A percentile compares a stretch with the other conserved stretches of the same genome.
These are phyloP conservation scores for Diorhabda carinulata DNA, from an alignment of 1,140 invertebrate genomes.

Conservation along the genomic window DNA sequence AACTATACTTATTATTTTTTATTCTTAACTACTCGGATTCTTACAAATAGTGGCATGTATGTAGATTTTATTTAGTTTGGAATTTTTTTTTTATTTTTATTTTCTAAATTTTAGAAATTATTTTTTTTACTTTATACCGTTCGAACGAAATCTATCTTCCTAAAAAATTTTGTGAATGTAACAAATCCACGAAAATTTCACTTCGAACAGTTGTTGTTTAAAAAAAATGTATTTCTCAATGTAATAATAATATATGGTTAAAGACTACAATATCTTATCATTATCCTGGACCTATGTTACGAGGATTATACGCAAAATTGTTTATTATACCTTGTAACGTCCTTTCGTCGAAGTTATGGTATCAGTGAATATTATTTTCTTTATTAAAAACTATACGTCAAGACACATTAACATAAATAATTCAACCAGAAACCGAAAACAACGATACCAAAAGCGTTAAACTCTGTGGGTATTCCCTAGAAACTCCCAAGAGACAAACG, in stretches of 20 bases:
- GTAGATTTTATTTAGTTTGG: background rate
- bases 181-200: slow-evolving; percentile 1
- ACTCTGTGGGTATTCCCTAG: too few species aligned
- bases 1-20: background rate
- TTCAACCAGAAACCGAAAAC: too few species aligned
- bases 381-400: too few species aligned
- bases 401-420: too few species aligned
- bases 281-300: too few species aligned
- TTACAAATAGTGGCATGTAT: background rate
- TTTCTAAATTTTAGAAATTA: background rate
- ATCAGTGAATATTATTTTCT: too few species aligned
- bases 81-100: background rate
- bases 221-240: background rate
- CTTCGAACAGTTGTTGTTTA: slow-evolving; percentile 2
- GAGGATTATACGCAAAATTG: too few species aligned
- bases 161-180: background rate
- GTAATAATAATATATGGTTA: background rate
- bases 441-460: too few species aligned
- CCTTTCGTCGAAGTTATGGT: too few species aligned
- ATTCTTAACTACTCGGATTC: too few species aligned
- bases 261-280: background rate
- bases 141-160: background rate
- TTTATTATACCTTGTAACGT: too few species aligned
- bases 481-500: too few species aligned
- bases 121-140: background rate